Evolutionary conservation across 2,888 invertebrate genomes (phyloP), one percentile per base, ranked within the genome.

Genomic region (Philaethria dido): DNA sequence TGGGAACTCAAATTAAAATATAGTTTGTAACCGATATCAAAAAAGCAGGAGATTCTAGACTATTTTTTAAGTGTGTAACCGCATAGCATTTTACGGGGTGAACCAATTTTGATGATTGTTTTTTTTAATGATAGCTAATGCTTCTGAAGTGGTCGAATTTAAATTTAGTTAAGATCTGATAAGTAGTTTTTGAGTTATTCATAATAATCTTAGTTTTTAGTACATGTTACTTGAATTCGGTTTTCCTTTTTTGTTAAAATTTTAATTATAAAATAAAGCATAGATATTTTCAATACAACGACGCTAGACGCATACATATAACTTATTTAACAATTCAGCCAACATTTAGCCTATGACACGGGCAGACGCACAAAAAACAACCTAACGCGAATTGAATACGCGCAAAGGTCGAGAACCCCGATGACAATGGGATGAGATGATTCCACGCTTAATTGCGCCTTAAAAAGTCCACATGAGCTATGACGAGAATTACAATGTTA

Each of bases 321-420:
- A n/a, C 16, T 39, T 48, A 52, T 64, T 60, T 47, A 60, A 14
- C 39, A 33, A 69, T 71, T 63, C 57, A 63, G 39, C 45, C 64
- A 69, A 59, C 70, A 69, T 73, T 76, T 73, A 75, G 73, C 70
- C 71, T 73, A 78, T 74, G 73, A 77, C 74, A 73, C 75, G 61
- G 60, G 29, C 72, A 75, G 76, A 79, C 77, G 73, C 78, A 75
- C 75, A 77, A 75, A 80, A 80, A 80, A 60, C 44, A 81, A 77
- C 55, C 77, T 76, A 79, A 80, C 82, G 77, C 74, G 82, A 84
- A 82, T 81, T 83, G 80, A 82, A 79, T 80, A 82, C 76, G 72
- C 73, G 76, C 79, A 80, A 80, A 86, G 88, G 87, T 87, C 85
- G 81, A 84, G 78, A 81, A 85, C 87, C 88, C 81, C 81, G 64